Conservation (phyloP, 2,888 invertebrate species). For the Altica lythri region DNA sequence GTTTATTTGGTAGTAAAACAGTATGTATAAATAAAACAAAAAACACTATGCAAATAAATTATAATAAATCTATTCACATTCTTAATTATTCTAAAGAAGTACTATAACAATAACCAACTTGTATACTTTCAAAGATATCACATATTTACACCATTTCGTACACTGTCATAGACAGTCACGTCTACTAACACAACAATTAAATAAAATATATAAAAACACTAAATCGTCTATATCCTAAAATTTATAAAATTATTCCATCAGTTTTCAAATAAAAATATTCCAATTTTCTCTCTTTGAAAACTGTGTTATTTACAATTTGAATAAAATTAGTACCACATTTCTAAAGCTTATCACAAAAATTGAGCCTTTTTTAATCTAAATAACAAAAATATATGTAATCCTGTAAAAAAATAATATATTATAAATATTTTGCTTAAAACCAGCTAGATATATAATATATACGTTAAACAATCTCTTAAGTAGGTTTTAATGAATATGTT, state of each 20-base stretch:
- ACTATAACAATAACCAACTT: constrained; percentile 4
- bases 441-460: too few relatives aligned
- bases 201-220: neutral
- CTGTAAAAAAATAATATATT: too few relatives aligned
- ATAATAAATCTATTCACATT: too few relatives aligned
- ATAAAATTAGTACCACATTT: constrained; percentile 8
- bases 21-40: too few relatives aligned
- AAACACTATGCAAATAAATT: too few relatives aligned
- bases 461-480: too few relatives aligned
- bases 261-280: neutral
- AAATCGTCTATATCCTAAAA: neutral
- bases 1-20: too few relatives aligned
- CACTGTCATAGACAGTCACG: constrained; percentile 9
- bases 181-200: neutral
- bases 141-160: neutral
- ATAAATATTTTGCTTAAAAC: too few relatives aligned
- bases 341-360: constrained; percentile 10
- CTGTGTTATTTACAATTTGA: neutral
- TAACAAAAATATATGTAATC: constrained; percentile 1
- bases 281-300: constrained; percentile 3
- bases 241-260: neutral
- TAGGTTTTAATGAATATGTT: too few relatives aligned
- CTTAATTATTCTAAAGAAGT: too few relatives aligned
- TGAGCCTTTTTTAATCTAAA: constrained; percentile 3
- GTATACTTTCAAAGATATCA: constrained; percentile 4